phyloP scores from a whole-genome alignment of 1,140 invertebrate species.

The Drosophila punjabiensis region DNA sequence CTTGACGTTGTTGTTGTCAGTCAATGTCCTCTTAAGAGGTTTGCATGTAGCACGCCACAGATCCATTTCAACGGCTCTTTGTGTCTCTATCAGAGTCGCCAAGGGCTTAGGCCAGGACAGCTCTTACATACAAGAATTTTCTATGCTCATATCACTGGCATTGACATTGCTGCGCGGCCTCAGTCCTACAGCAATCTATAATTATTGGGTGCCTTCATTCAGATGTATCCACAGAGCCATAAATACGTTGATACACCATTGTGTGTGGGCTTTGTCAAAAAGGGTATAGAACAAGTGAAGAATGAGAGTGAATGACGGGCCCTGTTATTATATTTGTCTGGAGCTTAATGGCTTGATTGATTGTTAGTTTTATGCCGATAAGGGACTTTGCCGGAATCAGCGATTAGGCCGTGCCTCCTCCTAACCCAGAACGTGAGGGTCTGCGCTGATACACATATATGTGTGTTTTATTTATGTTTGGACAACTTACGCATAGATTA shows the following conservation, averaged over 20 bases:
- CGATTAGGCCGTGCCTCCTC: slow-evolving; percentile 59
- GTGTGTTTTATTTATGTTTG: slow-evolving; percentile 40
- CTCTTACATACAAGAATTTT: not conserved
- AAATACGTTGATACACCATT: slow-evolving; percentile 6
- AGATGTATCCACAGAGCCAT: slow-evolving; percentile 27
- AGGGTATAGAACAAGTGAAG: not conserved
- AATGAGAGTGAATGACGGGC: slow-evolving; percentile 11
- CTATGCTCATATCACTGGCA: slow-evolving; percentile 56
- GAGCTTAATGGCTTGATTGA: slow-evolving; percentile 54
- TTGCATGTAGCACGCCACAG: slow-evolving; percentile 65
- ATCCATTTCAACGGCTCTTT: slow-evolving; percentile 44
- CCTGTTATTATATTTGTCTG: slow-evolving; percentile 47
- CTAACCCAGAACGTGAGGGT: slow-evolving; percentile 26
- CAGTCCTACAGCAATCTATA: slow-evolving; percentile 31
- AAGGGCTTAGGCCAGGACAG: slow-evolving; percentile 13
- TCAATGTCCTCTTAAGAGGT: slow-evolving; percentile 53
- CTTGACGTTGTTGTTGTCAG: slow-evolving; percentile 14
- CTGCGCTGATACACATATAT: too few relatives aligned
- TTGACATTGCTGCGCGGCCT: slow-evolving; percentile 58
- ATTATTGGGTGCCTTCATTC: slow-evolving; percentile 48
- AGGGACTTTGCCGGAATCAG: slow-evolving; percentile 31
- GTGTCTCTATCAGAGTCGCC: slow-evolving; percentile 10
- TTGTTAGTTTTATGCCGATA: slow-evolving; percentile 47
- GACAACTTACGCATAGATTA: slow-evolving; percentile 54
- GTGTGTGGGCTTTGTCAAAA: slow-evolving; percentile 11